A percentile compares a stretch with the other conserved stretches of the same genome.
Conservation (phyloP, 2,888 invertebrate genomes). For the Eupithecia tripunctaria region DNA sequence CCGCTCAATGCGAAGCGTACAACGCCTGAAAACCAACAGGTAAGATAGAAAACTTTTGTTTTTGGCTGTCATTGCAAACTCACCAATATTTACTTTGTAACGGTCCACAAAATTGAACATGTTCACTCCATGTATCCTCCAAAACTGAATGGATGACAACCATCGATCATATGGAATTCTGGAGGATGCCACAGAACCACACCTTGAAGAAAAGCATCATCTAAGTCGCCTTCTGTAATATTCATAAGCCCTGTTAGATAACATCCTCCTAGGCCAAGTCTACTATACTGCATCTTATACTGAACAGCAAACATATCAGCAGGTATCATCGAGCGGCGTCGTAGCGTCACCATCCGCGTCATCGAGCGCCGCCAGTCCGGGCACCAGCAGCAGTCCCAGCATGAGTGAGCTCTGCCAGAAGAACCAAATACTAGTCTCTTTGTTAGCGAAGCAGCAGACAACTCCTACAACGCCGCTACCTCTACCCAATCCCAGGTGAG, state of each 20-base stretch:
- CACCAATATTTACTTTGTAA: not conserved
- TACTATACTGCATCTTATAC: not conserved
- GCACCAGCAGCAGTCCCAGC: constrained; percentile 62
- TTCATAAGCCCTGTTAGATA: not conserved
- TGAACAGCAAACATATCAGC: constrained; percentile 40
- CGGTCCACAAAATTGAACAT: not conserved
- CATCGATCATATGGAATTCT: not conserved
- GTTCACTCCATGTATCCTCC: not conserved
- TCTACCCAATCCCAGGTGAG: constrained; percentile 86
- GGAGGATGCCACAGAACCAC: not conserved
- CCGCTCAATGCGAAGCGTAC: constrained; percentile 84
- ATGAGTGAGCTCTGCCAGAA: constrained; percentile 90
- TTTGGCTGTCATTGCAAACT: not conserved
- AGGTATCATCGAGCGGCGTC: constrained; percentile 84
- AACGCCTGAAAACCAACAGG: constrained; percentile 81
- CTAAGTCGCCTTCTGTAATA: not conserved
- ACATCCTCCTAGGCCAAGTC: not conserved
- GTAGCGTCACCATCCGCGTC: constrained; percentile 80
- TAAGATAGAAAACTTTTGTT: constrained; percentile 36
- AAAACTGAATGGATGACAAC: not conserved
- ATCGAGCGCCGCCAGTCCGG: constrained; percentile 64
- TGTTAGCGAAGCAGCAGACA: constrained; percentile 90
- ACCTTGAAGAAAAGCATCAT: not conserved
- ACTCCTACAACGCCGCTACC: constrained; percentile 87
- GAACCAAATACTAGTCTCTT: constrained; percentile 93